A percentile compares a stretch with the other conserved stretches of the same genome.
These are phyloP conservation scores for Danionella cerebrum DNA, from an alignment of 2,113 vertebrate species.

Conservation along the genomic window DNA sequence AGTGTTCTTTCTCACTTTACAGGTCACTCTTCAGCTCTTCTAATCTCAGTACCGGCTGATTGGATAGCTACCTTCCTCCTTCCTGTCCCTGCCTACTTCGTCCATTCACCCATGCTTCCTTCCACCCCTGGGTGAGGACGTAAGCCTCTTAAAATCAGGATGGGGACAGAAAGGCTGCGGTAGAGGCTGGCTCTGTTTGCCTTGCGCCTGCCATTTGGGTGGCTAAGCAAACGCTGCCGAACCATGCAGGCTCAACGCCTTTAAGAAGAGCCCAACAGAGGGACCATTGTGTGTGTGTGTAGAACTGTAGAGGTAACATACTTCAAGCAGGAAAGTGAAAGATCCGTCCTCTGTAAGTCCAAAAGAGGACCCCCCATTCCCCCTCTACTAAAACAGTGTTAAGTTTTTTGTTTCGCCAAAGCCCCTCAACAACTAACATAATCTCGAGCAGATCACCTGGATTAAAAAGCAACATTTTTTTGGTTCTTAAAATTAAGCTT, in stretches of 20 bases:
- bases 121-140: conserved; percentile 43
- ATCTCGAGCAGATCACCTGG: conserved; percentile 24
- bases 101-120: conserved; percentile 41
- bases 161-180: conserved; percentile 27
- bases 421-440: conserved; percentile 52
- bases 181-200: conserved; percentile 24
- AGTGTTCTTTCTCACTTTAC: neutral
- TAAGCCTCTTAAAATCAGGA: conserved; percentile 58
- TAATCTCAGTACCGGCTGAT: conserved; percentile 29
- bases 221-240: conserved; percentile 32
- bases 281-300: conserved; percentile 52
- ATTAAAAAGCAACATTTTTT: conserved; percentile 6
- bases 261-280: conserved; percentile 46
- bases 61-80: conserved; percentile 36
- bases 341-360: conserved; percentile 49
- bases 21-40: conserved; percentile 1
- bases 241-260: conserved; percentile 16
- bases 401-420: conserved; percentile 47
- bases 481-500: too few species aligned
- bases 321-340: conserved; percentile 56
- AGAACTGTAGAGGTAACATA: conserved; percentile 54
- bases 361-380: conserved; percentile 34
- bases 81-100: conserved; percentile 29
- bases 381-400: conserved; percentile 40
- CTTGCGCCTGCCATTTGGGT: conserved; percentile 15